Conservation (phyloP, 2,113 vertebrate genomes). For the Gallinago jamesoni region DNA sequence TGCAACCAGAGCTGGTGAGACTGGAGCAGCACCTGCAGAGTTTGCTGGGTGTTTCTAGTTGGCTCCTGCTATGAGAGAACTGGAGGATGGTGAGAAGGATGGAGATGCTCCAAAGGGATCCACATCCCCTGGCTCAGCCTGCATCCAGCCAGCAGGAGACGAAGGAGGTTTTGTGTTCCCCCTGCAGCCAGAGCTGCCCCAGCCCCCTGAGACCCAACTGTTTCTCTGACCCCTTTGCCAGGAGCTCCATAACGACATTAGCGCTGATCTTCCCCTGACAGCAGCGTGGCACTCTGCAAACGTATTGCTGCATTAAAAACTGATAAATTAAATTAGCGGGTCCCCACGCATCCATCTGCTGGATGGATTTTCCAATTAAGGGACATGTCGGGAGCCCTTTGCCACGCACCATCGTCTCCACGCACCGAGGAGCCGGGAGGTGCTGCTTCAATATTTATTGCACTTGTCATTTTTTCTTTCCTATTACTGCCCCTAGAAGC, state of each 20-base stretch:
- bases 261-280: not conserved
- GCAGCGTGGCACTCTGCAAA: not conserved
- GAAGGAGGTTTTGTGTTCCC: accelerated
- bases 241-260: not conserved
- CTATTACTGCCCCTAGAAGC: not conserved
- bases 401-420: not conserved
- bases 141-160: not conserved
- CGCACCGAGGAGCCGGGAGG: accelerated
- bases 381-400: not conserved
- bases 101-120: not conserved
- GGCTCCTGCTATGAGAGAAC: not conserved
- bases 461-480: not conserved
- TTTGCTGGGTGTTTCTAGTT: accelerated
- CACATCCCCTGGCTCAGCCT: not conserved
- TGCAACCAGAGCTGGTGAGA: not conserved
- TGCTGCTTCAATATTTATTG: not conserved
- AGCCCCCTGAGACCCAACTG: accelerated
- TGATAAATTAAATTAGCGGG: not conserved
- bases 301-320: not conserved
- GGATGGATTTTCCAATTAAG: not conserved
- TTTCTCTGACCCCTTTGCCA: not conserved
- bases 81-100: not conserved
- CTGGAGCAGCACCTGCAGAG: not conserved
- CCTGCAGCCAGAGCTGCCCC: not conserved
- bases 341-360: not conserved